Evolutionary conservation across 1,140 invertebrate genomes (phyloP), one percentile per base, ranked within the genome.

Genomic region (Drosophila malerkotliana): DNA sequence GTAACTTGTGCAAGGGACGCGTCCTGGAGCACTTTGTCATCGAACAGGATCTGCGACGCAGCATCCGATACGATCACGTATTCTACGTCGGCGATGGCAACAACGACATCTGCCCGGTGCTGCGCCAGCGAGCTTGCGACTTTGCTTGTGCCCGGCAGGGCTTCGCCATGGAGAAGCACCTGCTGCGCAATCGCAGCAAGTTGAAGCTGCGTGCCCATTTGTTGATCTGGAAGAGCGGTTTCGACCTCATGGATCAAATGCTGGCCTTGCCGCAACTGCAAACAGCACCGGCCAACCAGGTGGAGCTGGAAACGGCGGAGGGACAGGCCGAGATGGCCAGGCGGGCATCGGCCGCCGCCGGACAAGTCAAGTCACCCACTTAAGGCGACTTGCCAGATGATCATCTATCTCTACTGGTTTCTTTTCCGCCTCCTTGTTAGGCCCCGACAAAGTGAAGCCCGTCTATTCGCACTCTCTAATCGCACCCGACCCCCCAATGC

Each of bases 1-100:
- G 93, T 52, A 97, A 97, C 92, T 84, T 97, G 32, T 97, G 96
- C 87, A 97, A 97, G 91, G 96, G 96, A 0, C 92, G 94, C 61
- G 95, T 97, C 21, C 78, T 96, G 12, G 92, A 95, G 67, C 92
- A 93, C 48, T 95, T 95, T 82, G 92, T 96, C 1, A 92, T 94
- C 63, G 88, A 87, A 32, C 85, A 77, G 55, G 87, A 91, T 55
- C 28, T 91, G 32, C 69, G 92, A 0, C 91, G 93, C 34, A 94
- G 94, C 32, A 84, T 88, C 1, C 58, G 78, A 4, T 97, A 95
- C 82, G 90, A 93, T 18, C 93, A 90, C 61, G 92, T 96, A 8
- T 92, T 94, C 1, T 97, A 97, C 79, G 92, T 95, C 12, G 96
- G 96, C 1, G 96, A 97, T 93, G 96, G 96, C 3, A 92, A 91